These are phyloP conservation scores for Drosophila limbata DNA, from an alignment of 2,888 invertebrate species.

Conservation along the genomic window DNA sequence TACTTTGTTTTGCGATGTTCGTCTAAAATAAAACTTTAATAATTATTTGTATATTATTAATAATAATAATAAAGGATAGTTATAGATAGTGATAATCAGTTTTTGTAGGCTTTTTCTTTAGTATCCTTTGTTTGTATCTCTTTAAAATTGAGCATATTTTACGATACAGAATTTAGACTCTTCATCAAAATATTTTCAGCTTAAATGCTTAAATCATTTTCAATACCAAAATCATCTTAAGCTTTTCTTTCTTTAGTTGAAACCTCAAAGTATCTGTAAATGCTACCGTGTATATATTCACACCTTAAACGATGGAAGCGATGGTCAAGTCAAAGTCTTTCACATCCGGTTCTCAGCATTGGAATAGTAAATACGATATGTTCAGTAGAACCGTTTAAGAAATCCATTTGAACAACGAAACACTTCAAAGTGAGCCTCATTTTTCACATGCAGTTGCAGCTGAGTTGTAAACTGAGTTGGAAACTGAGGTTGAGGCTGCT, in stretches of 20 bases:
- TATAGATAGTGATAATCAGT: too few relatives aligned
- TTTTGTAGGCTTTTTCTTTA: too few relatives aligned
- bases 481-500: background rate
- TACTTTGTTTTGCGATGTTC: background rate
- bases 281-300: constrained; percentile 45
- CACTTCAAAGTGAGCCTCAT: constrained; percentile 72
- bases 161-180: background rate
- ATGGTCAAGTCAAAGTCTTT: constrained; percentile 52
- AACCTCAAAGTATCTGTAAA: constrained; percentile 22
- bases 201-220: background rate
- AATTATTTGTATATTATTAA: too few relatives aligned
- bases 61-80: too few relatives aligned
- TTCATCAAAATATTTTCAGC: background rate
- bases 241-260: background rate
- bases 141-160: background rate
- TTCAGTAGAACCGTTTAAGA: constrained; percentile 80
- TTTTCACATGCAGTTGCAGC: constrained; percentile 29
- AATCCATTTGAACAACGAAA: constrained; percentile 78
- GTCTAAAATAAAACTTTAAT: too few relatives aligned
- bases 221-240: background rate
- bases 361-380: constrained; percentile 54
- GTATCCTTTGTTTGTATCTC: background rate
- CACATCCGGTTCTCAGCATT: constrained; percentile 77
- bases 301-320: constrained; percentile 32
- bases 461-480: background rate